Base-by-base conservation (phyloP, 1,140 invertebrate genomes). In the Panagrolaimus sp. region DNA sequence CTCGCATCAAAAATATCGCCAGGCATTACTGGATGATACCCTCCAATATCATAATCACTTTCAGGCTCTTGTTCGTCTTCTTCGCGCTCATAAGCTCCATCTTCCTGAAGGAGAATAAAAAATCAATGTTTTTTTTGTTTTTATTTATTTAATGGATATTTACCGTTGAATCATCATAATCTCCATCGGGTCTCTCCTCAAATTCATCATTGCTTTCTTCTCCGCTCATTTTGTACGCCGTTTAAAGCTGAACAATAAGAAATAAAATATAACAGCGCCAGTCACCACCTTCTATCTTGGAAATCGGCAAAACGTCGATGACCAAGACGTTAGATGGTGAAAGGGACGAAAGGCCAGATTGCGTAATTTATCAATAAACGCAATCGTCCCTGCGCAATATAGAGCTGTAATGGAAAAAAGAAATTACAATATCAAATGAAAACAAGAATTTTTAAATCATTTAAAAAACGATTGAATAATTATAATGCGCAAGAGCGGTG, bases 1-100 rank as follows among this genome's bases (percentile, higher is more conserved):
- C 73, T n/a, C 15, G 69, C 52, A 58, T 77, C 66, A 69, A 77
- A 77, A 2, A 77, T 66, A 55, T 77, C 75, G 14, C 75, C 75
- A 8, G 79, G 67, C 43, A 68, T 62, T n/a, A 77, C 75, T 10
- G 77, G 77, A 43, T 77, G 69, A 44, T 77, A 77, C 9, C 75
- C 74, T 47, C 73, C 69, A 9, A 65, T 63, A n/a, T 52, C n/a
- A 48, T 32, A 68, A 32, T 71, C 71, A 24, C 67, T 63, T 17
- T 55, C n/a, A 14, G 69, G 43, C 10, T 71, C 69, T 58, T 71
- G 68, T 43, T 71, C 68, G 14, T 71, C 69, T 26, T 71, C 69
- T 58, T 58, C 52, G 17, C 52, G 52, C 21, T 58, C 52, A 8
- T 58, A 58, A 12, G 17, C 28, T 8, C 17, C 28, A 43, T 64